Conservation (phyloP, 2,888 invertebrate species). For the Diplolepis rosae region DNA sequence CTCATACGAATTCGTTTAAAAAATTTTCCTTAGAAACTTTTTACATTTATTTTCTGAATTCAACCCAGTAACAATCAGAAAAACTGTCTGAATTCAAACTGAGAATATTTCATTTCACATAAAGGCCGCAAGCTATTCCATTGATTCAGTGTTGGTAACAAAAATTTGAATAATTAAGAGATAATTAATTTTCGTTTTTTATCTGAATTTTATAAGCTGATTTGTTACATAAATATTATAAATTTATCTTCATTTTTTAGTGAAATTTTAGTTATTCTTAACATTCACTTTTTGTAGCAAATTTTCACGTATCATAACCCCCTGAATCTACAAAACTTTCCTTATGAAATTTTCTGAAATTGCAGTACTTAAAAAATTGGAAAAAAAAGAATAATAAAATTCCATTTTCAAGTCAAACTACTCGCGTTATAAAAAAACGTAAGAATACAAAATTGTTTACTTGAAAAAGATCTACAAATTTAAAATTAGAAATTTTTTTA, state of each 20-base stretch:
- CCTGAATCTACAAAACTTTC: too few relatives aligned
- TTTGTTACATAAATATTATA: background rate
- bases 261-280: too few relatives aligned
- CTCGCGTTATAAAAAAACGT: too few relatives aligned
- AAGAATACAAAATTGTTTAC: too few relatives aligned
- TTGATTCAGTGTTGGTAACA: background rate
- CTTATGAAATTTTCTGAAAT: too few relatives aligned
- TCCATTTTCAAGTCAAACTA: too few relatives aligned
- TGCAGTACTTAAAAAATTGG: too few relatives aligned
- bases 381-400: too few relatives aligned
- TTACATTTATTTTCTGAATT: constrained; percentile 18
- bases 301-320: too few relatives aligned
- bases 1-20: constrained; percentile 8
- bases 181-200: background rate
- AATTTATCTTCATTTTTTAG: background rate
- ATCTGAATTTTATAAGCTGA: background rate
- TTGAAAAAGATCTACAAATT: too few relatives aligned
- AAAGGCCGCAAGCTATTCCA: background rate
- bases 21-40: constrained; percentile 9
- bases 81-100: background rate
- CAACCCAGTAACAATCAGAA: background rate
- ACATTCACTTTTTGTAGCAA: too few relatives aligned
- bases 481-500: too few relatives aligned
- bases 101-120: background rate
- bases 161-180: background rate